Percentiles rank a stretch among this genome's conserved stretches.
Conservation (phyloP, 2,888 invertebrate genomes). For the Protodeltote pygarga region DNA sequence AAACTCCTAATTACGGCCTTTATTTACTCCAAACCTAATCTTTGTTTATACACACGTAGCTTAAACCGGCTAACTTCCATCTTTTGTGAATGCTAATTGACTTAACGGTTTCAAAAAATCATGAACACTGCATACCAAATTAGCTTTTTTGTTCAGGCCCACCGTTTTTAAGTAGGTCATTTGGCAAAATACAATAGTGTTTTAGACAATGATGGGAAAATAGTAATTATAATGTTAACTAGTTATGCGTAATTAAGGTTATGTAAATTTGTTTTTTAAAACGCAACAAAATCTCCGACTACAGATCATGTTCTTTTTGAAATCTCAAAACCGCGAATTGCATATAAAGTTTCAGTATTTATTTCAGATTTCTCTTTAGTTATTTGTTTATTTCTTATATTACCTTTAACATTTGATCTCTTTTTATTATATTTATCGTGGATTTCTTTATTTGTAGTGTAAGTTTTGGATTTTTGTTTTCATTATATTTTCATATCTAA, state of each 20-base stretch:
- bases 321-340: neutral
- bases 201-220: slow-evolving; percentile 44
- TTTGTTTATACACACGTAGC: slow-evolving; percentile 23
- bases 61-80: slow-evolving; percentile 19
- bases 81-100: slow-evolving; percentile 38
- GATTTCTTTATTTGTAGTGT: too few relatives aligned
- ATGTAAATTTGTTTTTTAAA: slow-evolving; percentile 11
- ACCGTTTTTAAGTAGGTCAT: slow-evolving; percentile 42
- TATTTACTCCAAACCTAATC: slow-evolving; percentile 18
- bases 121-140: slow-evolving; percentile 32
- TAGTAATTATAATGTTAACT: slow-evolving; percentile 26
- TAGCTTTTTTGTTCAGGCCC: slow-evolving; percentile 30
- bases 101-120: slow-evolving; percentile 38
- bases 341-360: neutral
- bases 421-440: too few relatives aligned
- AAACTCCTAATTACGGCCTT: slow-evolving; percentile 12
- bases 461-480: neutral
- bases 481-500: neutral
- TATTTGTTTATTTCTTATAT: too few relatives aligned
- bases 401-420: too few relatives aligned
- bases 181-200: slow-evolving; percentile 37
- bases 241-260: slow-evolving; percentile 18
- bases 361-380: too few relatives aligned
- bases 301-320: too few relatives aligned
- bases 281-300: neutral